phyloP scores from a whole-genome alignment of 2,113 vertebrate species.

The Kryptolebias marmoratus region DNA sequence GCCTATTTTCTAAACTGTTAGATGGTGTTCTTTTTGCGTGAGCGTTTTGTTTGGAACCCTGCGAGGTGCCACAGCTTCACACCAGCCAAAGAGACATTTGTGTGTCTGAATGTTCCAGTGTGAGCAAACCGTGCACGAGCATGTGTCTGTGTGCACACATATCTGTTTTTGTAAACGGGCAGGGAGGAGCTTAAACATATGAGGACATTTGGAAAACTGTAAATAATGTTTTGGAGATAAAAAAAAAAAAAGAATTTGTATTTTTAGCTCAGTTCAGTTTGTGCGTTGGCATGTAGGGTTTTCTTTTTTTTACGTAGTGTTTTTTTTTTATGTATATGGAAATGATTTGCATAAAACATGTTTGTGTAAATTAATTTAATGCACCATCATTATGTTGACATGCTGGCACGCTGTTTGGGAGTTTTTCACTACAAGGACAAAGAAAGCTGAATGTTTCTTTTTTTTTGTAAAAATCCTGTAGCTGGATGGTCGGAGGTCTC shows the following conservation, averaged over 20 bases:
- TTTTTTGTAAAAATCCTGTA: slow-evolving; percentile 9
- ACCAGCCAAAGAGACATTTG: slow-evolving; percentile 82
- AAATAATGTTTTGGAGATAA: slow-evolving; percentile 68
- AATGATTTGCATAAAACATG: slow-evolving; percentile 71
- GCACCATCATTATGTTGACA: slow-evolving; percentile 58
- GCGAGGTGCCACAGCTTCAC: slow-evolving; percentile 75
- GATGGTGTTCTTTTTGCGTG: slow-evolving; percentile 66
- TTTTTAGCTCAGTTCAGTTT: slow-evolving; percentile 76
- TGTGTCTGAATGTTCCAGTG: slow-evolving; percentile 73
- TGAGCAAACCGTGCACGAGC: slow-evolving; percentile 53
- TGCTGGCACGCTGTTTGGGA: slow-evolving; percentile 47
- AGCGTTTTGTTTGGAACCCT: slow-evolving; percentile 49
- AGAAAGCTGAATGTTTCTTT: slow-evolving; percentile 41
- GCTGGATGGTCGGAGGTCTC: background rate
- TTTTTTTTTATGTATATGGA: slow-evolving; percentile 77
- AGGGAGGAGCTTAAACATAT: slow-evolving; percentile 34
- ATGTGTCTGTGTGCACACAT: slow-evolving; percentile 35
- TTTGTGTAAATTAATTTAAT: slow-evolving; percentile 75
- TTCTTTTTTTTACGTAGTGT: slow-evolving; percentile 75
- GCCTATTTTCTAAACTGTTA: slow-evolving; percentile 65
- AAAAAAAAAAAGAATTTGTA: slow-evolving; percentile 53
- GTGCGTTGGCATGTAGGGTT: slow-evolving; percentile 77
- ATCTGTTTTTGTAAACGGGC: slow-evolving; percentile 59
- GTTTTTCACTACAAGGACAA: slow-evolving; percentile 51
- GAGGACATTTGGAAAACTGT: slow-evolving; percentile 65